Conservation (phyloP, 1,140 invertebrate genomes). For the Lepidurus couesii region DNA sequence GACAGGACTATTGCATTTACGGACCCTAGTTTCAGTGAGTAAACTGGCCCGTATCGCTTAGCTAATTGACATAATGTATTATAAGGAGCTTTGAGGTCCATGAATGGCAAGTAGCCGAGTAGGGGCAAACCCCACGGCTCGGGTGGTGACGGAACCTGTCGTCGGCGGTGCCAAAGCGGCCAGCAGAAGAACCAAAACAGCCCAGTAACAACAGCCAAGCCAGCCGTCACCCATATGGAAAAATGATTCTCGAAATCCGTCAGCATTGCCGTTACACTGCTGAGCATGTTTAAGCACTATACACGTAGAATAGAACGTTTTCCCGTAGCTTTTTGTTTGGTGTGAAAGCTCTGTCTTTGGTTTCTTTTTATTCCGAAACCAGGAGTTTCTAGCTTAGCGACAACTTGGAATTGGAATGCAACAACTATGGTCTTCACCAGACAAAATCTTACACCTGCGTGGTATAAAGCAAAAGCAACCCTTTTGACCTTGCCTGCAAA, state of each 20-base stretch:
- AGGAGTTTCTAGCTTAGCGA: background rate
- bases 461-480: background rate
- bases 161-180: slow-evolving; percentile 13
- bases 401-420: too few species aligned
- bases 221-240: background rate
- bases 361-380: background rate
- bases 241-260: background rate
- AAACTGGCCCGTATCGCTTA: slow-evolving; percentile 62
- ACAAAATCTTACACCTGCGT: background rate
- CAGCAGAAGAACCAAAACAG: slow-evolving; percentile 27
- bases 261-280: background rate
- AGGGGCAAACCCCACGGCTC: slow-evolving; percentile 70
- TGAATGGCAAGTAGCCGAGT: slow-evolving; percentile 67
- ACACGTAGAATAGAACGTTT: too few species aligned
- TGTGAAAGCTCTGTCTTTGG: too few species aligned
- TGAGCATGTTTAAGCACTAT: too few species aligned
- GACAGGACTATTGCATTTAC: slow-evolving; percentile 66
- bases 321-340: too few species aligned
- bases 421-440: background rate
- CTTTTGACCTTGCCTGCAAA: background rate
- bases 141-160: slow-evolving; percentile 51
- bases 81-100: slow-evolving; percentile 62
- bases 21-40: slow-evolving; percentile 62
- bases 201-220: background rate
- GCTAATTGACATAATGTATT: slow-evolving; percentile 58